Base-by-base conservation (phyloP, 2,888 invertebrate genomes). In the Argyra leucocephala region DNA sequence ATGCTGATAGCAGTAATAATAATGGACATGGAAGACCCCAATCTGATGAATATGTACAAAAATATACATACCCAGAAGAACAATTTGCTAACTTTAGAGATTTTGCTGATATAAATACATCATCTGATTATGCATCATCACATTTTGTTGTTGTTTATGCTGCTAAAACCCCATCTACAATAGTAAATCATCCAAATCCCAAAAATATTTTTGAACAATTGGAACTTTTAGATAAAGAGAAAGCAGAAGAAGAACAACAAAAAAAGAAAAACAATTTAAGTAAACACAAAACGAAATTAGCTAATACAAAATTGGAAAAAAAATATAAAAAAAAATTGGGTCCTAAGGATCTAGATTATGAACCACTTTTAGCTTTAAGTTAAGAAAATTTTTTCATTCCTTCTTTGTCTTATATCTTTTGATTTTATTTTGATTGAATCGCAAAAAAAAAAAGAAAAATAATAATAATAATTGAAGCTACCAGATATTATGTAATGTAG, bases 81-180 rank as follows among this genome's bases (percentile, higher is more conserved):
- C 93, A 93, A 74, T 93, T 93, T 74, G 91, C 91, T 5, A 91
- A 93, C 75, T 93, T 93, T 81, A 84, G 91, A 72, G 93, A 93
- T 76, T 93, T 93, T 74, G 93, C 93, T 1, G 93, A 93, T 72
- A 93, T 93, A 65, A 93, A 92, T 68, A 86, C 90, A 3, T 91
- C 91, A 0, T 85, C 89, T 0, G 90, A 90, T 74, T 83, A 87
- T 1, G 90, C 90, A 7, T 93, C 89, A 76, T 91, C 92, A 0
- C 89, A 92, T 71, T 87, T 86, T 68, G 90, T 91, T 36, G 88
- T 92, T 0, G 91, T 92, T 0, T 92, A 92, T 74, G 90, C 89
- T 0, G 90, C 90, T 70, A 89, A 89, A 76, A 91, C 91, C 72
- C 85, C 85, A 9, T 66, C 73, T 3, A 5, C 48, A 1, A 18